Percentiles rank a stretch among this genome's conserved stretches.
phyloP scores from a whole-genome alignment of 2,113 vertebrate genomes.

The Ictalurus furcatus region DNA sequence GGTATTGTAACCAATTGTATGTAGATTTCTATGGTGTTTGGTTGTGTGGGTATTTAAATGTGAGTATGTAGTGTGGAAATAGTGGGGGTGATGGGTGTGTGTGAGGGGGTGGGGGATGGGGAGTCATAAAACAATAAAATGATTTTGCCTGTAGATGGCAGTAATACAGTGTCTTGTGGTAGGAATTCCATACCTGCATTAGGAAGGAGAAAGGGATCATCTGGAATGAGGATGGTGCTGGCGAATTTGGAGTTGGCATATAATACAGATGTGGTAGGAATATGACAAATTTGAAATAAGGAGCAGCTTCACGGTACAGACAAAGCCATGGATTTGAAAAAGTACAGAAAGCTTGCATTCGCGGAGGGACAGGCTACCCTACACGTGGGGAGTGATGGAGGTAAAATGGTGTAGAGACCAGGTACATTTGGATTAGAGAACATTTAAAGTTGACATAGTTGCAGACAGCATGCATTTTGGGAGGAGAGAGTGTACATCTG shows the following conservation, averaged over 20 bases:
- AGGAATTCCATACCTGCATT: background rate
- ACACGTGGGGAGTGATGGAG: background rate
- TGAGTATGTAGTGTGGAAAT: background rate
- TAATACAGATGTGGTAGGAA: background rate
- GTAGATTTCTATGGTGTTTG: background rate
- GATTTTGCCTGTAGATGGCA: constrained; percentile 42
- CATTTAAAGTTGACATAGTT: background rate
- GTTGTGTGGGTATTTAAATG: background rate
- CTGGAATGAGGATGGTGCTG: background rate
- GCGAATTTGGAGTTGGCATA: background rate
- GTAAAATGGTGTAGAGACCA: background rate
- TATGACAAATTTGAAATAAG: background rate
- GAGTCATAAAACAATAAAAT: background rate
- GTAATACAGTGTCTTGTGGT: constrained; percentile 18
- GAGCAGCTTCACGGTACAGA: background rate
- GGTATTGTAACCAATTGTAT: background rate
- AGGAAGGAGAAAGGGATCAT: background rate
- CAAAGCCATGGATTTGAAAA: background rate
- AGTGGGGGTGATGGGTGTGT: background rate
- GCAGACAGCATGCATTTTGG: background rate
- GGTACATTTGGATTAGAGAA: background rate
- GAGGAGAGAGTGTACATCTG: background rate
- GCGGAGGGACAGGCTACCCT: background rate
- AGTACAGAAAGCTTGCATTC: background rate
- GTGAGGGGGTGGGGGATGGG: background rate